Base-by-base conservation (phyloP, 1,140 invertebrate species). In the Glossosoma conforme region DNA sequence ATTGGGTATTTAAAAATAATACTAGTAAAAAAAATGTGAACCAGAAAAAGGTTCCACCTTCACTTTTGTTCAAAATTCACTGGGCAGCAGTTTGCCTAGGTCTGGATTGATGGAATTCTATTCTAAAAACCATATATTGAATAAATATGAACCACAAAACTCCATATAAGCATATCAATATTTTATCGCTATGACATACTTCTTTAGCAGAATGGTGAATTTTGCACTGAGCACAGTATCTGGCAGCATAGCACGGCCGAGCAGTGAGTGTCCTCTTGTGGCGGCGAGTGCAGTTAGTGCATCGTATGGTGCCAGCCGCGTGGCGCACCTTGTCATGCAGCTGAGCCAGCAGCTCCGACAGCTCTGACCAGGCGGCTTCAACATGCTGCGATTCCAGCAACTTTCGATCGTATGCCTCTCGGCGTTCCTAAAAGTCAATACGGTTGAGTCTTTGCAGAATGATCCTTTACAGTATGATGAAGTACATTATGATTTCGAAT, bases 261-360 rank as follows among this genome's bases (percentile, higher is more conserved):
- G 89, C 84, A 15, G 89, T 86, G 62, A 85, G 81, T 58, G 88
- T 80, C 43, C 93, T 80, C 64, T 87, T 87, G 71, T 97, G 93
- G 49, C 91, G 82, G 20, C 86, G 81, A 19, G 88, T 87, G 76
- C 93, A 97, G 69, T 92, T 91, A 69, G 89, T 93, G 74, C 89
- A 93, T 63, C 85, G 77, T 63, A 93, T 92, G 24, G 89, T 92
- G 68, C 90, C 91, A 41, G 87, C 88, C 35, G 90, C 91, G 69
- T 92, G 89, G 65, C 93, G 89, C 79, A 97, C 91, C 76, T 95
- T 95, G 67, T 91, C 84, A 65, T 94, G 89, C 54, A 95, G 73
- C 67, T 93, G 89, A 32, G 86, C 85, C 44, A 94, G 63, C 51
- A 92, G 72, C 61, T 87, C 84, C 50, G 85, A 88, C 42, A 91